Base-by-base conservation (phyloP, 2,888 invertebrate species). In the Drosophila eohydei region DNA sequence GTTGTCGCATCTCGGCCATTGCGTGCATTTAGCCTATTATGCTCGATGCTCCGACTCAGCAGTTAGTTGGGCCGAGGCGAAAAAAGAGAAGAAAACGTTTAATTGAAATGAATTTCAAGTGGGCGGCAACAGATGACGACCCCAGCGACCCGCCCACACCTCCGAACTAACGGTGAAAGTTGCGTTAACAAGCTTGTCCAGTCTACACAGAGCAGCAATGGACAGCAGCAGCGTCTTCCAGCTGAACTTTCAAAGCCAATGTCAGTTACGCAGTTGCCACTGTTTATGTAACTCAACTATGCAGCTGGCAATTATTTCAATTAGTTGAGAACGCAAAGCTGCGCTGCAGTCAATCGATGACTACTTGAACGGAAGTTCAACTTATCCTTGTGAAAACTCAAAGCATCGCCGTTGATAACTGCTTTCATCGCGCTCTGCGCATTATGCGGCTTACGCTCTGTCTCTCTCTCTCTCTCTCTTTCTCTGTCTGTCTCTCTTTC, bases 271-370 rank as follows among this genome's bases (percentile, higher is more conserved):
- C 16, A 50, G 67, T 26, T 52, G 50, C 46, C 79, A 70, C 65
- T 81, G 82, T 78, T 78, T 74, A 72, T 72, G 74, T 44, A 74
- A 69, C 66, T 71, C 66, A 68, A 68, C 85, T 75, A 84, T 75
- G 75, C 85, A 70, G 65, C 44, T 65, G 62, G 72, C 80, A 81
- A 84, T 81, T 81, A 81, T 72, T 81, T 84, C 80, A 81, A 81
- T 84, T 81, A 81, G 71, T 70, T 84, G 62, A 65, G 8, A 14
- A 14, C 26, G 34, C 51, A 32, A 12, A 7, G 52, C 51, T 36
- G 51, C 34, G 21, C 36, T 38, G 28, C 52, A 9, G 26, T 52
- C 52, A 38, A 38, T 52, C 36, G 36, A 52, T 36, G 52, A n/a
- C 52, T 52, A 26, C 36, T 34, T 34, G 16, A 50, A 16, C 50